A percentile compares a stretch with the other conserved stretches of the same genome.
phyloP scores from a whole-genome alignment of 2,797 vertebrate genomes.

The Crocodylus rhombifer region DNA sequence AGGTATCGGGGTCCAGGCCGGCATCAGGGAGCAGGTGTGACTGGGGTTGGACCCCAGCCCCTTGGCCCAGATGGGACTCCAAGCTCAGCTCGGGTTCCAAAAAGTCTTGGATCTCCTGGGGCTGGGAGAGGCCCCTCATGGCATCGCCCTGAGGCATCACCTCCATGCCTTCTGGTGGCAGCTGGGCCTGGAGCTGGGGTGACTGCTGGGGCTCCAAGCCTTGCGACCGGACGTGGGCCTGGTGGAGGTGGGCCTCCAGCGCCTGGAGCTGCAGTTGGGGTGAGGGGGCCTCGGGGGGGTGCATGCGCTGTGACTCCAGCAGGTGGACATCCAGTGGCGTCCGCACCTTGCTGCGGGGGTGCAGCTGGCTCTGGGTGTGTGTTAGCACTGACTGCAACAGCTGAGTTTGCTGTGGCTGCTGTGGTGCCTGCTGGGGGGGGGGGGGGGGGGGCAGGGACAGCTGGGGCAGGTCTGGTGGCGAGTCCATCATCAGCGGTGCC shows the following conservation, averaged over 20 bases:
- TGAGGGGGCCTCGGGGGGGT: slow-evolving; percentile 84
- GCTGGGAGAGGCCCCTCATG: slow-evolving; percentile 70
- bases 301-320: slow-evolving; percentile 86
- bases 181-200: slow-evolving; percentile 75
- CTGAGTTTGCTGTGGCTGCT: slow-evolving; percentile 64
- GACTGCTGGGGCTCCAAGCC: slow-evolving; percentile 74
- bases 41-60: background rate
- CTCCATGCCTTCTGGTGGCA: slow-evolving; percentile 76
- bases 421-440: slow-evolving; percentile 30
- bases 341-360: slow-evolving; percentile 46
- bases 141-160: slow-evolving; percentile 54
- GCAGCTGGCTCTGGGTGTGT: slow-evolving; percentile 84
- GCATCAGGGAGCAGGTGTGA: slow-evolving; percentile 27
- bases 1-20: slow-evolving; percentile 47
- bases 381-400: slow-evolving; percentile 92
- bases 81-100: slow-evolving; percentile 71
- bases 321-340: slow-evolving; percentile 81
- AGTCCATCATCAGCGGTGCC: slow-evolving; percentile 86
- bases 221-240: slow-evolving; percentile 85
- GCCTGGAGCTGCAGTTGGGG: slow-evolving; percentile 91
- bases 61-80: slow-evolving; percentile 51
- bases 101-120: slow-evolving; percentile 81
- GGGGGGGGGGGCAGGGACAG: slow-evolving; percentile 47
- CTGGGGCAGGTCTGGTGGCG: slow-evolving; percentile 85
- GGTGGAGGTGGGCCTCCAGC: slow-evolving; percentile 85